Percentiles rank a stretch among this genome's conserved stretches.
phyloP scores from a whole-genome alignment of 2,888 invertebrate species.

The Schizotus pectinicornis region DNA sequence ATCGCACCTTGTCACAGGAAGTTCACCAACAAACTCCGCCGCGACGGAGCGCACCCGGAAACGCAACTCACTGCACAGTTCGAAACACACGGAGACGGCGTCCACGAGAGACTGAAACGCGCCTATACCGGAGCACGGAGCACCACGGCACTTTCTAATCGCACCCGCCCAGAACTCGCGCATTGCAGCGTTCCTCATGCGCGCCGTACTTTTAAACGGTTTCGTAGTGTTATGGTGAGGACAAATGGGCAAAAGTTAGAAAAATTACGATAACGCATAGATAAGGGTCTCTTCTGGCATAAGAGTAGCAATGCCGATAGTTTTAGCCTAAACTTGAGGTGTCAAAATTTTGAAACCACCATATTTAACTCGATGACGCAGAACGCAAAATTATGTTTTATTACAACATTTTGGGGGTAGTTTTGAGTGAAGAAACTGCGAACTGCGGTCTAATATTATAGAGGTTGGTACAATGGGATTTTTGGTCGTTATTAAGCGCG shows the following conservation, averaged over 20 bases:
- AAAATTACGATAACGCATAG: too few species aligned
- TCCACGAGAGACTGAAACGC: constrained; percentile 29
- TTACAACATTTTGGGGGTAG: constrained; percentile 1
- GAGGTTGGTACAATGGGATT: neutral
- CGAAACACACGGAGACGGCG: neutral
- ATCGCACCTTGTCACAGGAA: constrained; percentile 19
- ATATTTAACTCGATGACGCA: too few species aligned
- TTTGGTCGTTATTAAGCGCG: constrained; percentile 1
- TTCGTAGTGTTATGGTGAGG: constrained; percentile 9
- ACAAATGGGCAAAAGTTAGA: neutral
- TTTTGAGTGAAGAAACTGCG: neutral
- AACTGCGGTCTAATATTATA: neutral
- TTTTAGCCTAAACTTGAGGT: too few species aligned
- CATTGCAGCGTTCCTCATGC: constrained; percentile 32
- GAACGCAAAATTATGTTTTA: too few species aligned
- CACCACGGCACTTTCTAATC: constrained; percentile 45
- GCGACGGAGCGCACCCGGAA: constrained; percentile 17
- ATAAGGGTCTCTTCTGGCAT: too few species aligned
- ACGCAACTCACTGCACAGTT: constrained; percentile 9
- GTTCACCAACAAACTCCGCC: constrained; percentile 19
- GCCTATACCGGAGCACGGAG: constrained; percentile 23
- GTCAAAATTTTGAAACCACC: too few species aligned
- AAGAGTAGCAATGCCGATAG: too few species aligned
- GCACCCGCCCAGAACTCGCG: constrained; percentile 46
- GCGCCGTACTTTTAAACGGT: constrained; percentile 20